Evolutionary conservation across 92 coral and sea anemone genomes (phyloP).

Genomic region (Plumapathes pennacea): DNA sequence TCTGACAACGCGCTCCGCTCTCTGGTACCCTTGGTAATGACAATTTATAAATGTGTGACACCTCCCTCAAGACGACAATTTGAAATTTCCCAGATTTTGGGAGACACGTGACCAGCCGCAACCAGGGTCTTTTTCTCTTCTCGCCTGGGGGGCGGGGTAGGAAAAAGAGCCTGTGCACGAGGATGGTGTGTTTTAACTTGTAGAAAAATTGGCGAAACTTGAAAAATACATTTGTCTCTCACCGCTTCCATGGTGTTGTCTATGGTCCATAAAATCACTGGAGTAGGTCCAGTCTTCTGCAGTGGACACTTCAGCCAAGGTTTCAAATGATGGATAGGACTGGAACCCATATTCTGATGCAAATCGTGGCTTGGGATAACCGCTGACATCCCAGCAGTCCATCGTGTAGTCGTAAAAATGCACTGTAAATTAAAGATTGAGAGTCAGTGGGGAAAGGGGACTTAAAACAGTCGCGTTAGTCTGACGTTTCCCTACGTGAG

Average conservation of each 20-base stretch:
- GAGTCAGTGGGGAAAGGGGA: too few species aligned
- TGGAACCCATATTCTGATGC: slow-evolving; percentile 99
- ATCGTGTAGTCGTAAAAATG: slow-evolving; percentile 84
- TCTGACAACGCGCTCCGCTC: too few species aligned
- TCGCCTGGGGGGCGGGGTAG: too few species aligned
- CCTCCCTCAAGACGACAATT: too few species aligned
- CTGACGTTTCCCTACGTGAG: too few species aligned
- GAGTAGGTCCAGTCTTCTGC: slow-evolving; percentile 85
- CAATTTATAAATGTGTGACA: too few species aligned
- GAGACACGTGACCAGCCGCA: too few species aligned
- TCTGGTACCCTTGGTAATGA: too few species aligned
- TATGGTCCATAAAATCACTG: slow-evolving; percentile 87
- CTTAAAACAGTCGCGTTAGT: too few species aligned
- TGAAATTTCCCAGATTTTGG: too few species aligned
- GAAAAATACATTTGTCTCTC: neutral
- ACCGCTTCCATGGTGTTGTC: slow-evolving; percentile 96
- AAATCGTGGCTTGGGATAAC: slow-evolving; percentile 93
- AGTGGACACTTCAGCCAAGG: slow-evolving; percentile 75
- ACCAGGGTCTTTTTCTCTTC: too few species aligned
- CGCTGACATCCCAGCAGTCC: slow-evolving; percentile 90
- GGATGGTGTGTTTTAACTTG: neutral
- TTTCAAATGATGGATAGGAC: slow-evolving; percentile 96
- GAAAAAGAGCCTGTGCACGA: neutral
- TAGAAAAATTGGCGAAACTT: neutral
- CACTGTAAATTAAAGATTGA: slow-evolving; percentile 39